Conservation (phyloP, 2,797 vertebrate species). For the Tragopan temminckii region DNA sequence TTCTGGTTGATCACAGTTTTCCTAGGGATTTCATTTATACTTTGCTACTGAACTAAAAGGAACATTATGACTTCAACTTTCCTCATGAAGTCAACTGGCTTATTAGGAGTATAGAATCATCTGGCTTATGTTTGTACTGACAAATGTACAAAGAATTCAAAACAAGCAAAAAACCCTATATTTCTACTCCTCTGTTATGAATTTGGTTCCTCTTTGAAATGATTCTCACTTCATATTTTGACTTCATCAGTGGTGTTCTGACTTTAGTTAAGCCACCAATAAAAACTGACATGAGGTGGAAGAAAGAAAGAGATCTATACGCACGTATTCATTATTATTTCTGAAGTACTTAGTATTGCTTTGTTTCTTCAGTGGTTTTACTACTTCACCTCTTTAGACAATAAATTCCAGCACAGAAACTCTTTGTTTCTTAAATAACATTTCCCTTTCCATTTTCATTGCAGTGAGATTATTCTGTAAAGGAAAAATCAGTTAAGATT, state of each 20-base stretch:
- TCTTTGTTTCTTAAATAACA: not conserved
- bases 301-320: slow-evolving; percentile 43
- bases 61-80: not conserved
- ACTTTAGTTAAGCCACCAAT: not conserved
- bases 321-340: not conserved
- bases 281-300: not conserved
- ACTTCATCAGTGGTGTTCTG: not conserved
- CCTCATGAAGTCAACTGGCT: not conserved
- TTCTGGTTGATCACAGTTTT: not conserved
- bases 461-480: not conserved
- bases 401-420: not conserved
- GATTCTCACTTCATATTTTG: not conserved
- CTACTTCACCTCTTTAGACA: not conserved
- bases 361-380: not conserved
- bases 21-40: not conserved
- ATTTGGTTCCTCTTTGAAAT: not conserved
- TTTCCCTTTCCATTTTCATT: not conserved
- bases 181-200: not conserved
- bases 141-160: not conserved
- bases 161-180: not conserved
- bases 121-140: rapidly evolving
- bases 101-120: not conserved
- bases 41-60: not conserved
- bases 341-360: not conserved
- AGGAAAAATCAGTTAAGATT: not conserved